Evolutionary conservation across 2,888 invertebrate genomes (phyloP), one percentile per base, ranked within the genome.

Genomic region (Idaea aversata): DNA sequence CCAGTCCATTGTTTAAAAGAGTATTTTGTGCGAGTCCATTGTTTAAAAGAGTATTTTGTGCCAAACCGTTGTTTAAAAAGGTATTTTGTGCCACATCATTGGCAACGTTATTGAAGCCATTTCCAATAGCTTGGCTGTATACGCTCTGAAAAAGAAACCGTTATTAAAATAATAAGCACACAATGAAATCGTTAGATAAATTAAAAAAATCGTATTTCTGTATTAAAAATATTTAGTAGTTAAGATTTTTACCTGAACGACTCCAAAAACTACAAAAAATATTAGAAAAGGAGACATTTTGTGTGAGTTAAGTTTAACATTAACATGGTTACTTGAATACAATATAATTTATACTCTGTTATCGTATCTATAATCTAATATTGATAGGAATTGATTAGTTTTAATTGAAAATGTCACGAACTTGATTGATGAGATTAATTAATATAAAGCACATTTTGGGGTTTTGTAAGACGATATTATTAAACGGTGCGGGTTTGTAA

Each of bases 81-180:
- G 7, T 16, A 59, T 59, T 16, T 16, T 59, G 58, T 4, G 58
- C 15, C 58, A 16, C 58, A 13, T 15, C 58, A 63, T 65, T 68
- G 72, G 63, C 15, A 5, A 61, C 57, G 7, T 67, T 68, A 59
- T 71, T 70, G 61, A 65, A 62, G 1, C 63, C 66, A 6, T 67
- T 62, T 13, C 75, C 75, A 7, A 74, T 34, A 0, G 62, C 60
- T 73, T 80, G 80, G 34, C 75, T 63, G 34, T 72, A 69, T 36
- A 72, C 65, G 67, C 65, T 75, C 80, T 80, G 77, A 15, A 71
- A 77, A 57, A 66, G 57, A 62, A 61, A 62, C n/a, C n/a, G 61
- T 1, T 25, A 25, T 25, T 25, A 2, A n/a, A 25, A 25, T 25
- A 25, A 25, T 3, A 25, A 25, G 25, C 25, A 25, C 25, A 25